Percentiles rank a stretch among this genome's conserved stretches.
Evolutionary conservation across 2,888 invertebrate genomes (phyloP).

Genomic region (Andrena trimmerana): DNA sequence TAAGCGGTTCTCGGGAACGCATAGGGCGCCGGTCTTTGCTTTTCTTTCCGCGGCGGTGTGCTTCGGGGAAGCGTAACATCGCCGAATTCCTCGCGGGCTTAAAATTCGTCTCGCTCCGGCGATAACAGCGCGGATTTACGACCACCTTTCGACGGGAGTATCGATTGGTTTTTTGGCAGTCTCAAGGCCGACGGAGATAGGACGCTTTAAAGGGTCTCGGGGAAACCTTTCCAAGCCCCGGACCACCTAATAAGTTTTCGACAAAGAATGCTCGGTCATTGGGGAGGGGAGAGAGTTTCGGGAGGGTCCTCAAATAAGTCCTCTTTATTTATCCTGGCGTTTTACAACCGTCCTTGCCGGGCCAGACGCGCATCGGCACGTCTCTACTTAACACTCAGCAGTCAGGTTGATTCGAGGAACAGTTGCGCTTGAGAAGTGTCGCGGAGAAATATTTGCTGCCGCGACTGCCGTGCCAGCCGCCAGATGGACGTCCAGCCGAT

Average conservation of each 20-base stretch:
- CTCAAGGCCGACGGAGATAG: slow-evolving; percentile 39
- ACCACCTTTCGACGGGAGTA: slow-evolving; percentile 34
- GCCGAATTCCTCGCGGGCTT: slow-evolving; percentile 5
- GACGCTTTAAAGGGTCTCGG: slow-evolving; percentile 27
- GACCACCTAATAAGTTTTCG: slow-evolving; percentile 37
- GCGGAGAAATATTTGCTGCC: no score
- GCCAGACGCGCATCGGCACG: no score
- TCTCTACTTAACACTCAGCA: no score
- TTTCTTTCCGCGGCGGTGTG: not conserved
- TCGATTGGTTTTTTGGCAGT: slow-evolving; percentile 52
- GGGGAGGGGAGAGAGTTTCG: not conserved
- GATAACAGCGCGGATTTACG: slow-evolving; percentile 51
- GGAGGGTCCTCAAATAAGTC: not conserved
- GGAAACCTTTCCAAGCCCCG: slow-evolving; percentile 24
- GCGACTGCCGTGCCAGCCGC: no score
- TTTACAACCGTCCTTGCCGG: not conserved
- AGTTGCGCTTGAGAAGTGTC: not conserved
- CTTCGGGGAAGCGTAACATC: slow-evolving; percentile 20
- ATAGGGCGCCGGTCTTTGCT: not conserved
- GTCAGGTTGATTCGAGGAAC: no score
- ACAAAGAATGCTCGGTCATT: slow-evolving; percentile 20
- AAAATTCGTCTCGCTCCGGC: slow-evolving; percentile 18
- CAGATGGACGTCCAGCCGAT: no score
- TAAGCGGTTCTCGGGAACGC: not conserved
- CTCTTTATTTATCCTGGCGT: slow-evolving; percentile 1